Base-by-base conservation (phyloP, 1,140 invertebrate species). In the Orchestia grillus region DNA sequence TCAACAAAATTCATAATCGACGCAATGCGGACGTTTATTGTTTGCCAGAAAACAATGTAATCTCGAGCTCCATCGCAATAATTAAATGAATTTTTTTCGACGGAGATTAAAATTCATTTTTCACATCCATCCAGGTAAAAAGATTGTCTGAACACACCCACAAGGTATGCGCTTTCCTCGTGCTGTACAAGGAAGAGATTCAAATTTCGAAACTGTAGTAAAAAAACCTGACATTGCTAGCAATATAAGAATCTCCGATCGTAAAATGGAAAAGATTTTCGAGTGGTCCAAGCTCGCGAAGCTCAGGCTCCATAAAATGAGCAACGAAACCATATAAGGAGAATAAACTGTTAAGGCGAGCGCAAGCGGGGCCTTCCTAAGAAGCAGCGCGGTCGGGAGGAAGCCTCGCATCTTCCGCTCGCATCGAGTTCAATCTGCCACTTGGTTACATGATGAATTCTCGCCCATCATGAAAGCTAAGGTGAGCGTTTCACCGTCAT, bases 401-500 rank as follows among this genome's bases (percentile, higher is more conserved):
- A 77, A 77, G 62, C 28, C 28, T 28, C 36, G 28, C 62, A 23
- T 28, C 88, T 90, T 42, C 43, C 88, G 88, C 88, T 42, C 8
- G 88, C 88, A 44, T 90, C 43, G 88, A 41, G 88, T 90, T 42
- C n/a, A 90, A 90, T 90, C 88, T 42, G 8, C 42, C 88, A 90
- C 88, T 90, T 41, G 36, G 11, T 44, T 42, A 90, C 41, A 41
- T 44, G 88, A 90, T 90, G 43, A 90, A 90, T 90, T 90, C 88
- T 90, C 88, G 88, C 43, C 41, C 43, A 90, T 90, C 41, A 90
- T 90, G 88, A 90, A 90, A 8, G 88, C 88, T 42, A 90, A 90
- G 88, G 88, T 42, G 88, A 44, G 88, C n/a, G 42, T 90, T 90
- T 41, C 88, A 90, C 88, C 88, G 88, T 44, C 92, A 94, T 94